A percentile compares a stretch with the other conserved stretches of the same genome.
These are phyloP conservation scores for Scotopteryx bipunctaria DNA, from an alignment of 2,888 invertebrate species.

Conservation along the genomic window DNA sequence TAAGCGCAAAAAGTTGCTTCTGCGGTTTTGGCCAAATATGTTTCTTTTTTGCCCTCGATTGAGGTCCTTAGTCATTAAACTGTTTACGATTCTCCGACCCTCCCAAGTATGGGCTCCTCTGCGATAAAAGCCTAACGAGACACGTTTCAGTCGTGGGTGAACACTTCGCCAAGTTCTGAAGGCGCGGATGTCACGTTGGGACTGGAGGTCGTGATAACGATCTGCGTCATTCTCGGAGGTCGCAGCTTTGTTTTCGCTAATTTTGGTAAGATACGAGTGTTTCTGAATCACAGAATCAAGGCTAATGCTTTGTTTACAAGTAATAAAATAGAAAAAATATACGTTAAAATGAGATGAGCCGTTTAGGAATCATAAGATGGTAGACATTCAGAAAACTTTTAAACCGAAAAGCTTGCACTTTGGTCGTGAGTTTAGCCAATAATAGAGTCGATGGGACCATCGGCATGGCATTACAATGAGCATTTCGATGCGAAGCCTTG, in stretches of 20 bases:
- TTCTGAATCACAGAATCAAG: constrained; percentile 25
- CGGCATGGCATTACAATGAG: constrained; percentile 34
- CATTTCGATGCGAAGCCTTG: constrained; percentile 40
- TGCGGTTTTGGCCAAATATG: constrained; percentile 38
- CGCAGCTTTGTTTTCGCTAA: constrained; percentile 46
- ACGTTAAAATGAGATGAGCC: neutral
- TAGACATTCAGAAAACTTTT: no score
- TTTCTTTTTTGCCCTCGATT: constrained; percentile 49
- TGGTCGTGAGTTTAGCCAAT: no score
- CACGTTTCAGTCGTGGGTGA: constrained; percentile 72
- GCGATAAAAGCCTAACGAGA: constrained; percentile 63
- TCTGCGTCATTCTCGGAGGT: constrained; percentile 51
- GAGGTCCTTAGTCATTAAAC: constrained; percentile 49
- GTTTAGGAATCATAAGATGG: no score
- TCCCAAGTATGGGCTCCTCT: constrained; percentile 58
- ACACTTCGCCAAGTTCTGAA: constrained; percentile 54
- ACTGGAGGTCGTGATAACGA: constrained; percentile 57
- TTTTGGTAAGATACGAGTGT: constrained; percentile 32
- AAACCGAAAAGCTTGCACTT: no score
- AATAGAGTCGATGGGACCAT: constrained; percentile 25
- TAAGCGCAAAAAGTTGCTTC: constrained; percentile 8
- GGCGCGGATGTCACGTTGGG: constrained; percentile 61
- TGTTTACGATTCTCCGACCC: constrained; percentile 53
- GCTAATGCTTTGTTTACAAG: constrained; percentile 11
- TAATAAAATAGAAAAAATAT: neutral